phyloP scores from a whole-genome alignment of 92 coral and sea anemone species.

The Phenganax marumi region DNA sequence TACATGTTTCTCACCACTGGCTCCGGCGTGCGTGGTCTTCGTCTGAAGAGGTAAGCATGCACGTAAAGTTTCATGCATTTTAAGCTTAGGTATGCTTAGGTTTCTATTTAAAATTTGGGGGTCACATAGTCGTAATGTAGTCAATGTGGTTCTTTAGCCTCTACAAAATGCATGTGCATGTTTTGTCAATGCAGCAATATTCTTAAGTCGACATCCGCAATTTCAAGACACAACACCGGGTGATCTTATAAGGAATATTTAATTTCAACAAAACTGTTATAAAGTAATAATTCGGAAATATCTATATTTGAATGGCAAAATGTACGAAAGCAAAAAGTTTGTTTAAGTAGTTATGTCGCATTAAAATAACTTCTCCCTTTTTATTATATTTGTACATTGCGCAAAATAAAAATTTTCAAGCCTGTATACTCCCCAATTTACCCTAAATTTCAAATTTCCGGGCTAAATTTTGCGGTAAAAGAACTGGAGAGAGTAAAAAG shows the following conservation, averaged over 20 bases:
- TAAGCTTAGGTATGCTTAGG: too few species aligned
- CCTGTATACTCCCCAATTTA: neutral
- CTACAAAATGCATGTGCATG: too few species aligned
- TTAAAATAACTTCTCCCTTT: neutral
- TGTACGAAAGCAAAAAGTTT: neutral
- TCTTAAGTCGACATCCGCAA: too few species aligned
- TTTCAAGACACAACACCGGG: too few species aligned
- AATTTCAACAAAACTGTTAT: neutral
- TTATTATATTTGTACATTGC: neutral
- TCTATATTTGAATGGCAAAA: neutral
- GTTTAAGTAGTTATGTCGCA: neutral
- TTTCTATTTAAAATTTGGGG: too few species aligned
- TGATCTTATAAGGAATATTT: neutral
- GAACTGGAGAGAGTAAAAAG: conserved; percentile 9
- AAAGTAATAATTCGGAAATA: neutral
- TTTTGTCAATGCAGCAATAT: too few species aligned
- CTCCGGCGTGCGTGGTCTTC: too few species aligned
- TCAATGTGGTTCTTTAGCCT: too few species aligned
- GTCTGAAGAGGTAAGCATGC: too few species aligned
- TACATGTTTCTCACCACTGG: too few species aligned
- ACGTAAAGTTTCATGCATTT: too few species aligned
- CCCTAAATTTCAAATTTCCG: neutral
- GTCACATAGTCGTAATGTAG: too few species aligned
- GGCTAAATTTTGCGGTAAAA: neutral
- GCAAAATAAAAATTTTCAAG: neutral